A percentile compares a stretch with the other conserved stretches of the same genome.
Evolutionary conservation across 2,113 vertebrate genomes (phyloP).

Genomic region (Fulica atra): DNA sequence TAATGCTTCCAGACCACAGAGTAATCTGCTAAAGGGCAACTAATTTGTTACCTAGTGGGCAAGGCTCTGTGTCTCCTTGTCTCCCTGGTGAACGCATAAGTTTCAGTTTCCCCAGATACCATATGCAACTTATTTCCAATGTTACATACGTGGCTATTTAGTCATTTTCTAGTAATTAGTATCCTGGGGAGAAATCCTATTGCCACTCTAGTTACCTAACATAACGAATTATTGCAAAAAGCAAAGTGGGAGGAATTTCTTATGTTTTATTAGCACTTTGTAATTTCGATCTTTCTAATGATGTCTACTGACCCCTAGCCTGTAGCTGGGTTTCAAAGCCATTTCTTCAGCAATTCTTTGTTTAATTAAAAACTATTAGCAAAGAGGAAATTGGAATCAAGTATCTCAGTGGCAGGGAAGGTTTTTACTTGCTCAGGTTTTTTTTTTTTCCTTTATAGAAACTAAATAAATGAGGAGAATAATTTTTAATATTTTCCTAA

Average conservation of each 20-base stretch:
- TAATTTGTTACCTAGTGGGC: not conserved
- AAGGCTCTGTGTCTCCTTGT: not conserved
- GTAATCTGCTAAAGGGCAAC: not conserved
- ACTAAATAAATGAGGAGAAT: not conserved
- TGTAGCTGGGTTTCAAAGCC: constrained; percentile 2
- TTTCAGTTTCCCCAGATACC: not conserved
- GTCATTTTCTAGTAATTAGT: constrained; percentile 58
- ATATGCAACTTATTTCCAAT: not conserved
- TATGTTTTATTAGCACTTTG: constrained; percentile 50
- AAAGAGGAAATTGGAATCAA: not conserved
- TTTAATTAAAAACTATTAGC: constrained; percentile 29
- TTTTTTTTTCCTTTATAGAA: not conserved
- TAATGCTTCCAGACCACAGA: not conserved
- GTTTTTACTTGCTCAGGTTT: not conserved
- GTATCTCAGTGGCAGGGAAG: not conserved
- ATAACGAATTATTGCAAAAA: constrained; percentile 49
- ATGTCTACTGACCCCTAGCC: constrained; percentile 49
- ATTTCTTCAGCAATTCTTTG: not conserved
- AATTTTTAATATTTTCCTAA: not conserved
- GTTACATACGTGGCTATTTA: not conserved
- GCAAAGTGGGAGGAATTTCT: constrained; percentile 42
- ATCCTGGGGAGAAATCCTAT: constrained; percentile 57
- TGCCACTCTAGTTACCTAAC: constrained; percentile 59
- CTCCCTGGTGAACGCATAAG: not conserved
- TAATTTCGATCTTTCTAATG: constrained; percentile 39